Evolutionary conservation across 1,140 invertebrate genomes (phyloP).

Genomic region (Geopemphigus sp.): DNA sequence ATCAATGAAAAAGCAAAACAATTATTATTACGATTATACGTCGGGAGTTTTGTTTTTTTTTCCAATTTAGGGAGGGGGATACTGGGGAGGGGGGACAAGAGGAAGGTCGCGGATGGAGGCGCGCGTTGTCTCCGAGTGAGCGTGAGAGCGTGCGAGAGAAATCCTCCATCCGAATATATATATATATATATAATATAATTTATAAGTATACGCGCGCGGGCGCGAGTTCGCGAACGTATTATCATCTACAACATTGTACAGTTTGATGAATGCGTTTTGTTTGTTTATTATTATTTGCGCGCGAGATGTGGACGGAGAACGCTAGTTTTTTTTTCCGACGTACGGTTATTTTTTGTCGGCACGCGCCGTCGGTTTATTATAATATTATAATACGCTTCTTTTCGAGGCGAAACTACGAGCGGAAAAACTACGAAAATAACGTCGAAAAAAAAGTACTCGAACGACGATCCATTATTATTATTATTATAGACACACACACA

Average conservation of each 20-base stretch:
- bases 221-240: not conserved
- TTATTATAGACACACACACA: not conserved
- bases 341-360: constrained; percentile 21
- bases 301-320: constrained; percentile 2
- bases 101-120: no score
- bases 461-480: constrained; percentile 5
- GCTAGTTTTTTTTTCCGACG: constrained; percentile 36
- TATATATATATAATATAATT: no score
- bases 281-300: constrained; percentile 42
- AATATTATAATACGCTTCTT: constrained; percentile 14
- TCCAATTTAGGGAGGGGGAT: no score
- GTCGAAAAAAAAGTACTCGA: not conserved
- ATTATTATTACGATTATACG: constrained; percentile 17
- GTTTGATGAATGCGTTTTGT: constrained; percentile 24
- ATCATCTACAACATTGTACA: not conserved
- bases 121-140: no score
- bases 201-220: not conserved
- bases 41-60: not conserved
- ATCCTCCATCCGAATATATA: no score
- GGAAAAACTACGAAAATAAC: constrained; percentile 7
- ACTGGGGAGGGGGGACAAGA: not conserved
- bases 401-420: no score
- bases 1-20: constrained; percentile 38
- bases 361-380: no score
- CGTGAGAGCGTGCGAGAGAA: no score